Evolutionary conservation across 2,797 vertebrate species (phyloP).

Genomic region (Lycodopsis pacificus): DNA sequence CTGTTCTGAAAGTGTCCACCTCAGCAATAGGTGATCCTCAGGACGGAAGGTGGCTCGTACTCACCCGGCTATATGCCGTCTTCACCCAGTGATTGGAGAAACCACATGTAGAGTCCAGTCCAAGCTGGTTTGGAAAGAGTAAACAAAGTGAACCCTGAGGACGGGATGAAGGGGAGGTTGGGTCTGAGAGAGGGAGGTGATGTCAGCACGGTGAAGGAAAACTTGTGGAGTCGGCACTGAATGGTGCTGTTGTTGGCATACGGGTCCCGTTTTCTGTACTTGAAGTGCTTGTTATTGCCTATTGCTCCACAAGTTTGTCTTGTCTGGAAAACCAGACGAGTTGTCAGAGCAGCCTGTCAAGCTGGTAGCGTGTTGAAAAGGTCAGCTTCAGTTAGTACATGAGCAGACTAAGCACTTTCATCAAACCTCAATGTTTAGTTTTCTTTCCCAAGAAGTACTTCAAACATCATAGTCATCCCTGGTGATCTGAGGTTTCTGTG

Average conservation of each 20-base stretch:
- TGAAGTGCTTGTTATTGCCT: constrained; percentile 65
- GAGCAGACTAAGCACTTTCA: constrained; percentile 53
- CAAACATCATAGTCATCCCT: constrained; percentile 42
- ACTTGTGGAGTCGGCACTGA: constrained; percentile 38
- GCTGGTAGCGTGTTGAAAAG: constrained; percentile 41
- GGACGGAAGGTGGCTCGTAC: constrained; percentile 50
- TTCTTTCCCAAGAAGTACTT: constrained; percentile 23
- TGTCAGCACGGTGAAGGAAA: constrained; percentile 53
- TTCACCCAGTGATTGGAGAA: constrained; percentile 50
- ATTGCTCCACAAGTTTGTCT: constrained; percentile 46
- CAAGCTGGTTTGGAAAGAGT: constrained; percentile 38
- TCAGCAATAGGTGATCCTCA: constrained; percentile 72
- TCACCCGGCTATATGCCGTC: constrained; percentile 36
- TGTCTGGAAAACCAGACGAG: constrained; percentile 69
- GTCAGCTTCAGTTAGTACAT: constrained; percentile 56
- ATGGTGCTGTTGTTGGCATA: constrained; percentile 63
- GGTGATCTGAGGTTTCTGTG: constrained; percentile 42
- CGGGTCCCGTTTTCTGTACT: constrained; percentile 27
- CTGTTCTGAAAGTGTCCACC: constrained; percentile 61
- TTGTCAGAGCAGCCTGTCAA: constrained; percentile 60
- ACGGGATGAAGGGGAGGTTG: constrained; percentile 25
- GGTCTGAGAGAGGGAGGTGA: constrained; percentile 51
- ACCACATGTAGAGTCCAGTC: constrained; percentile 53
- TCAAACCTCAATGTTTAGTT: constrained; percentile 43
- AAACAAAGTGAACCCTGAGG: constrained; percentile 31